Conservation (phyloP, 2,888 invertebrate genomes). For the Pristionchus fissidentatus region DNA sequence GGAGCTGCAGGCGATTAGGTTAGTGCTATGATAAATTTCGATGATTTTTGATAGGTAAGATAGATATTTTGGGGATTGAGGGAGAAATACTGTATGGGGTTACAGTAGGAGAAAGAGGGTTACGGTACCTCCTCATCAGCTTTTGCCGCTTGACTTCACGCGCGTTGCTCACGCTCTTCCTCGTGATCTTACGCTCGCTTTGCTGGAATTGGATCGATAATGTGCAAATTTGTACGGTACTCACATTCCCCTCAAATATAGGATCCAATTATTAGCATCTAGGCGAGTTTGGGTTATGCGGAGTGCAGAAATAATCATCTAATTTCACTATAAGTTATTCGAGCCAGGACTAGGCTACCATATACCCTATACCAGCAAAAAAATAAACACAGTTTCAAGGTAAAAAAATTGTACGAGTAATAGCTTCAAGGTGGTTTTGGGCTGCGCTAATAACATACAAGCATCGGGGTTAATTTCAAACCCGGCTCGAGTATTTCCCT, state of each 20-base stretch:
- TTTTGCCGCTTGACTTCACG: slow-evolving; percentile 71
- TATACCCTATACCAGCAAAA: not conserved
- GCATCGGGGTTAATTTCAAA: no score
- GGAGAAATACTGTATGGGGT: no score
- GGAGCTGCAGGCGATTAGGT: no score
- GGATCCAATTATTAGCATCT: no score
- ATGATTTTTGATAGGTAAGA: not conserved
- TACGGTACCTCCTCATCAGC: slow-evolving; percentile 68
- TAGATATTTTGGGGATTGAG: not conserved
- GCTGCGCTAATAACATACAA: no score
- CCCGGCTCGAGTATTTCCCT: no score
- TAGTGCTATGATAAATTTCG: not conserved
- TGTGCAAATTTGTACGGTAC: no score
- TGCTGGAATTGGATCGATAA: slow-evolving; percentile 14
- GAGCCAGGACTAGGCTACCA: not conserved
- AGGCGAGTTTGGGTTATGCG: no score
- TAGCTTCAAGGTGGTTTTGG: no score
- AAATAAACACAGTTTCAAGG: not conserved
- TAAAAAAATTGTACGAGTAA: not conserved
- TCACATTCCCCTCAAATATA: no score
- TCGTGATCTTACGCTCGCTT: not conserved
- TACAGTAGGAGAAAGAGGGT: not conserved
- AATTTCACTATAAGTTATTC: not conserved
- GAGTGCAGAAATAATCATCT: not conserved
- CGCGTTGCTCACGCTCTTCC: slow-evolving; percentile 55